Evolutionary conservation across 2,113 vertebrate species (phyloP).

Genomic region (Siphamia tubifer): DNA sequence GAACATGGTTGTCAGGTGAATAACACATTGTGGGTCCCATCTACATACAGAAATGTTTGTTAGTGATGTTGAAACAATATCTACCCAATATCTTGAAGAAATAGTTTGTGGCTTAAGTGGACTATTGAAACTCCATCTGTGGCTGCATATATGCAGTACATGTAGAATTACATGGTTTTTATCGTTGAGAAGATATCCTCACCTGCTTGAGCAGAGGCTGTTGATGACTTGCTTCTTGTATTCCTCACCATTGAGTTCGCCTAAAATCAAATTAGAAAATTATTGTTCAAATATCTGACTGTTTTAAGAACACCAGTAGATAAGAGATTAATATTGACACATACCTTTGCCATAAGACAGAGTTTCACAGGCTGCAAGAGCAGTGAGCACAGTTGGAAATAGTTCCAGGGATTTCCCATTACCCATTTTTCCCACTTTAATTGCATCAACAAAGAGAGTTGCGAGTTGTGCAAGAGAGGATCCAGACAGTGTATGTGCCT

Average conservation of each 20-base stretch:
- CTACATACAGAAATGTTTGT: constrained; percentile 71
- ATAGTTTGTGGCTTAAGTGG: no score
- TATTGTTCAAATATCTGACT: neutral
- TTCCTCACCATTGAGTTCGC: constrained; percentile 90
- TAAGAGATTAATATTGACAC: neutral
- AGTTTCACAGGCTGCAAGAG: constrained; percentile 83
- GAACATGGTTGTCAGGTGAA: constrained; percentile 94
- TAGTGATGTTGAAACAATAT: no score
- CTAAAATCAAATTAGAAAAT: constrained; percentile 63
- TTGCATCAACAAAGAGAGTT: constrained; percentile 84
- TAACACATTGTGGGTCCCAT: constrained; percentile 88
- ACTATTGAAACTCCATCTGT: no score
- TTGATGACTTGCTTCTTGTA: constrained; percentile 95
- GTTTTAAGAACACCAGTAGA: neutral
- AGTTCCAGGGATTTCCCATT: constrained; percentile 93
- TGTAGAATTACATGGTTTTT: neutral
- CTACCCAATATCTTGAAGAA: no score
- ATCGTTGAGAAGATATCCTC: neutral
- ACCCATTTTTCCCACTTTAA: constrained; percentile 83
- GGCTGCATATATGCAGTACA: no score
- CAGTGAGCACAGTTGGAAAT: constrained; percentile 89
- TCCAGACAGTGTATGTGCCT: constrained; percentile 87
- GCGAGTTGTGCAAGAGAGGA: constrained; percentile 83
- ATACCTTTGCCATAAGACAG: constrained; percentile 91
- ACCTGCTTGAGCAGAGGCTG: constrained; percentile 93